These are phyloP conservation scores for Latheticus oryzae DNA, from an alignment of 2,888 invertebrate genomes.

Conservation along the genomic window DNA sequence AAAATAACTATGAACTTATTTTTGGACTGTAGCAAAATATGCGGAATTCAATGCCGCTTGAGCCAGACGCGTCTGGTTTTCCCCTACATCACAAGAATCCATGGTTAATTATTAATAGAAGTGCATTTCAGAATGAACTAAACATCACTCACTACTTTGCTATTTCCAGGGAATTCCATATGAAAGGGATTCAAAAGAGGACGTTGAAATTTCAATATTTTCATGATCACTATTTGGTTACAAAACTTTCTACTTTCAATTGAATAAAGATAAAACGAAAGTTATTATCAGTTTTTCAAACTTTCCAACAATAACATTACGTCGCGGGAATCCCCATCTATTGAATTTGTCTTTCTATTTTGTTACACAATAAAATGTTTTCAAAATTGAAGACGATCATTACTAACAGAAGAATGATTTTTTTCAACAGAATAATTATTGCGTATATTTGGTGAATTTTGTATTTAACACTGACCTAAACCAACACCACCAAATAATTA, in stretches of 20 bases:
- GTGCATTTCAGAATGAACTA: conserved; percentile 47
- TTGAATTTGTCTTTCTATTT: conserved; percentile 12
- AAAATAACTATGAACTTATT: conserved; percentile 14
- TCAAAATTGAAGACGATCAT: too few relatives aligned
- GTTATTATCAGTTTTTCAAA: conserved; percentile 7
- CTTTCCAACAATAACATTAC: conserved; percentile 19
- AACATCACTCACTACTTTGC: conserved; percentile 37
- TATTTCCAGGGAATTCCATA: conserved; percentile 47
- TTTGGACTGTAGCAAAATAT: conserved; percentile 47
- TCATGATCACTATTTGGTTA: too few relatives aligned
- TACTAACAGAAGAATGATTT: too few relatives aligned
- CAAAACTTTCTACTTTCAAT: not conserved
- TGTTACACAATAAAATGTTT: too few relatives aligned
- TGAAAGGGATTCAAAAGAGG: conserved; percentile 40
- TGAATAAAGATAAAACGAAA: conserved; percentile 15
- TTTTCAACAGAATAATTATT: too few relatives aligned
- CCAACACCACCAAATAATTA: too few relatives aligned
- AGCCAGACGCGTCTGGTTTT: conserved; percentile 64
- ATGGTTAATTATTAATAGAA: conserved; percentile 45
- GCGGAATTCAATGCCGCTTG: conserved; percentile 60
- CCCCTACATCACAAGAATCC: conserved; percentile 47
- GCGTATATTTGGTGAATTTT: too few relatives aligned
- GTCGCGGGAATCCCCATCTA: conserved; percentile 18
- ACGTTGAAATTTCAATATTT: conserved; percentile 1
- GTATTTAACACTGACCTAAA: too few relatives aligned